Evolutionary conservation across 1,140 invertebrate genomes (phyloP).

Genomic region (Linepithema humile): DNA sequence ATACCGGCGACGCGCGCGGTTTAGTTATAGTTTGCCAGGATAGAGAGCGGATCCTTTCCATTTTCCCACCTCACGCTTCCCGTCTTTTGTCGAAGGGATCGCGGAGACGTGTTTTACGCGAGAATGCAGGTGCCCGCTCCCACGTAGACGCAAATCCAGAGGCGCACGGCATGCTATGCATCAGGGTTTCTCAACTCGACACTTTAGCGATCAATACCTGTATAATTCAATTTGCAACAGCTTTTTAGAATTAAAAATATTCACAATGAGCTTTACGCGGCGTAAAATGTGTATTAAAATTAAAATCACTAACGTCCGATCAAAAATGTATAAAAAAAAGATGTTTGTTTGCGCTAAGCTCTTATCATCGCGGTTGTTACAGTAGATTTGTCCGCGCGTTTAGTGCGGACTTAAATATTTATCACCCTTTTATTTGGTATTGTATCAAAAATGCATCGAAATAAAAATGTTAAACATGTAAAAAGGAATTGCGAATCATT

Average conservation of each 20-base stretch:
- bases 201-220: constrained; percentile 32
- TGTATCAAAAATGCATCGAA: background rate
- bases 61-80: constrained; percentile 30
- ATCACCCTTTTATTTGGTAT: background rate
- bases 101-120: constrained; percentile 56
- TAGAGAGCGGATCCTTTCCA: constrained; percentile 40
- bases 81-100: constrained; percentile 54
- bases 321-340: too few relatives aligned
- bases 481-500: background rate
- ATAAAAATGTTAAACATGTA: background rate
- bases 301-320: too few relatives aligned
- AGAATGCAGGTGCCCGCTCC: constrained; percentile 49
- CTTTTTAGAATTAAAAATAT: background rate
- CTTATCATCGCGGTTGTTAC: too few relatives aligned
- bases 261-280: background rate
- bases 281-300: too few relatives aligned
- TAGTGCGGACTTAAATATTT: background rate
- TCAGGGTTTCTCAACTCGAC: constrained; percentile 50
- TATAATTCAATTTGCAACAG: background rate
- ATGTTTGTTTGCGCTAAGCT: too few relatives aligned
- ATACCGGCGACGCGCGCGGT: constrained; percentile 13
- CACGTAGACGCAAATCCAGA: constrained; percentile 51
- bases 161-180: constrained; percentile 36
- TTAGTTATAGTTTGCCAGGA: constrained; percentile 53
- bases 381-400: too few relatives aligned